A percentile compares a stretch with the other conserved stretches of the same genome.
phyloP scores from a whole-genome alignment of 2,113 vertebrate species.

The Corynorhinus townsendii region DNA sequence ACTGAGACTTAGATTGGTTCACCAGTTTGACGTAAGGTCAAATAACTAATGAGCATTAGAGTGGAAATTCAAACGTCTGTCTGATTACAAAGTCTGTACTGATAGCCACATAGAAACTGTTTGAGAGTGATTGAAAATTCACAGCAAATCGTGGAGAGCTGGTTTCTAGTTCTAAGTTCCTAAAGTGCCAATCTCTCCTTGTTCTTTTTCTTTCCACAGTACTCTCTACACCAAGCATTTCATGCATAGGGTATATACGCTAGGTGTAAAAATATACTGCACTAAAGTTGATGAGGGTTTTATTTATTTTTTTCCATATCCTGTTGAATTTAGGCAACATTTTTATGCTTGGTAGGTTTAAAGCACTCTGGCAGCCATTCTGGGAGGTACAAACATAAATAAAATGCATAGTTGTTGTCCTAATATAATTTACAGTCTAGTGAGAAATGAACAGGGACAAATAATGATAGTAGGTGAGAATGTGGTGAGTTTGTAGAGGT shows the following conservation, averaged over 20 bases:
- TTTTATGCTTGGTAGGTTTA: not conserved
- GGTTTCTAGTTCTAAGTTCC: not conserved
- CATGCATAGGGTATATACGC: not conserved
- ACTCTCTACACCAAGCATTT: not conserved
- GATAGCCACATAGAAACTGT: not conserved
- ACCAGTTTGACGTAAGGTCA: constrained; percentile 1
- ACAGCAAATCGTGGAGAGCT: constrained; percentile 14
- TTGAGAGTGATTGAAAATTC: constrained; percentile 10
- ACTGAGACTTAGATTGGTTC: not conserved
- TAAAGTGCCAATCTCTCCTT: not conserved
- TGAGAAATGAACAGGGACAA: not conserved
- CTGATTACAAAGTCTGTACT: not conserved
- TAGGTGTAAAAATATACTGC: not conserved
- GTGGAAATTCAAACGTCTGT: not conserved
- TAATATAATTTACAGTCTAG: not conserved
- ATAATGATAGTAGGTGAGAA: not conserved
- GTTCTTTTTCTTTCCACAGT: not conserved
- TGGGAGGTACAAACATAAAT: not conserved
- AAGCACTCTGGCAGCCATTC: not conserved
- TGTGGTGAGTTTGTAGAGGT: not conserved
- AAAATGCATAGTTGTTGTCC: not conserved
- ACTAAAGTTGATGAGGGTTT: not conserved
- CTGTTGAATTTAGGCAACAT: constrained; percentile 18
- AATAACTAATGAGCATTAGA: not conserved
- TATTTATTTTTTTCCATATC: not conserved